These are phyloP conservation scores for Agriotes lineatus DNA, from an alignment of 2,888 invertebrate genomes.

Conservation along the genomic window DNA sequence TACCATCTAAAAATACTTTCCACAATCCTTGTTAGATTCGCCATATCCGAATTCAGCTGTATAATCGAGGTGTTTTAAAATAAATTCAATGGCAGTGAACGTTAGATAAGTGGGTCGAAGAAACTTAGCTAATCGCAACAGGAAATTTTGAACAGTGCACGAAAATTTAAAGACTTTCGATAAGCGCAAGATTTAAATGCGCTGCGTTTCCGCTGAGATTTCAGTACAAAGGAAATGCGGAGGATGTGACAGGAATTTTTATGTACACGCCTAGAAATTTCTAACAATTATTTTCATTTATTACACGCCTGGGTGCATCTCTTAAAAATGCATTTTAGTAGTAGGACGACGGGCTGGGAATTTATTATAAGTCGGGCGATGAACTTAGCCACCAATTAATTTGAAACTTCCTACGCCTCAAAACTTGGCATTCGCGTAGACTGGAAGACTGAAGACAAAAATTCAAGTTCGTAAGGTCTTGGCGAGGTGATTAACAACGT, in stretches of 20 bases:
- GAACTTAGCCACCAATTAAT: conserved; percentile 20
- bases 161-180: conserved; percentile 2
- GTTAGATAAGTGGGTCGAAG: conserved; percentile 11
- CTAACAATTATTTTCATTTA: conserved; percentile 29
- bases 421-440: too few relatives aligned
- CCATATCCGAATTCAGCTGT: too few relatives aligned
- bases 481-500: background rate
- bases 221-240: conserved; percentile 23
- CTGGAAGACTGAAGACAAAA: background rate
- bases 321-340: conserved; percentile 11
- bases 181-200: background rate
- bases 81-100: background rate
- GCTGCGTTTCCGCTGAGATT: conserved; percentile 14
- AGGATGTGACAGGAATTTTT: conserved; percentile 28
- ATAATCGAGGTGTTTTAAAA: background rate
- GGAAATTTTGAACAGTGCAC: conserved; percentile 2
- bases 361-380: conserved; percentile 24
- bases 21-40: too few relatives aligned
- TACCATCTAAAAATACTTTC: too few relatives aligned
- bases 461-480: conserved; percentile 1
- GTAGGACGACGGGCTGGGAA: conserved; percentile 26
- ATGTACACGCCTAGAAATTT: conserved; percentile 31
- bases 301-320: conserved; percentile 27
- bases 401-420: background rate
- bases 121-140: conserved; percentile 11